Percentiles rank a stretch among this genome's conserved stretches.
These are phyloP conservation scores for Caenorhabditis doughertyi DNA, from an alignment of 2,888 invertebrate genomes.

Conservation along the genomic window DNA sequence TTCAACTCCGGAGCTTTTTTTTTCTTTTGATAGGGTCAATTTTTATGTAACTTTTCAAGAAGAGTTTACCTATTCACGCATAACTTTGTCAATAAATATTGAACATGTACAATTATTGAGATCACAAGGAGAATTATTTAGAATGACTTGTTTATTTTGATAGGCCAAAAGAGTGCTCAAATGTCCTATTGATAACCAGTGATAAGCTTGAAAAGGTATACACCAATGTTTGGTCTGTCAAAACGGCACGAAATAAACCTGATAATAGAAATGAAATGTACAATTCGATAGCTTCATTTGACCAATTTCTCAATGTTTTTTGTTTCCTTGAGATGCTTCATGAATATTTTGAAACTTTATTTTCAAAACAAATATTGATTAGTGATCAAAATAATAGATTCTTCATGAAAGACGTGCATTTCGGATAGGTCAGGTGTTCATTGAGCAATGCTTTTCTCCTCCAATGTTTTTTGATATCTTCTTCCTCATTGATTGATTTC, in stretches of 20 bases:
- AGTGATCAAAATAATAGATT: background rate
- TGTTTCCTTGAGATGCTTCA: conserved; percentile 8
- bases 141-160: conserved; percentile 49
- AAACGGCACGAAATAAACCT: conserved; percentile 43
- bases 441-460: background rate
- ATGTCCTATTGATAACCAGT: conserved; percentile 45
- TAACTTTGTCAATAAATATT: conserved; percentile 31
- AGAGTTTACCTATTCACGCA: conserved; percentile 29
- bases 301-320: background rate
- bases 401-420: conserved; percentile 20
- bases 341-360: too few species aligned
- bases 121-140: conserved; percentile 24
- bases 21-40: conserved; percentile 52
- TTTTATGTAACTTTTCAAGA: conserved; percentile 50
- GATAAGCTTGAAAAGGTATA: conserved; percentile 29
- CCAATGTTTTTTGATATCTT: conserved; percentile 35
- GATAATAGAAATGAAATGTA: conserved; percentile 40
- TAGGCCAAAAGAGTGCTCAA: conserved; percentile 13
- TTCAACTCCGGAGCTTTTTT: conserved; percentile 39
- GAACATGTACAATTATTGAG: background rate
- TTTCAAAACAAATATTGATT: conserved; percentile 19
- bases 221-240: conserved; percentile 55
- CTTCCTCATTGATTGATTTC: conserved; percentile 32
- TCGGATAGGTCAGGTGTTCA: conserved; percentile 56
- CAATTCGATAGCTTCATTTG: conserved; percentile 26